Evolutionary conservation across 1,140 invertebrate species (phyloP), one percentile per base, ranked within the genome.

Genomic region (Plodia interpunctella): DNA sequence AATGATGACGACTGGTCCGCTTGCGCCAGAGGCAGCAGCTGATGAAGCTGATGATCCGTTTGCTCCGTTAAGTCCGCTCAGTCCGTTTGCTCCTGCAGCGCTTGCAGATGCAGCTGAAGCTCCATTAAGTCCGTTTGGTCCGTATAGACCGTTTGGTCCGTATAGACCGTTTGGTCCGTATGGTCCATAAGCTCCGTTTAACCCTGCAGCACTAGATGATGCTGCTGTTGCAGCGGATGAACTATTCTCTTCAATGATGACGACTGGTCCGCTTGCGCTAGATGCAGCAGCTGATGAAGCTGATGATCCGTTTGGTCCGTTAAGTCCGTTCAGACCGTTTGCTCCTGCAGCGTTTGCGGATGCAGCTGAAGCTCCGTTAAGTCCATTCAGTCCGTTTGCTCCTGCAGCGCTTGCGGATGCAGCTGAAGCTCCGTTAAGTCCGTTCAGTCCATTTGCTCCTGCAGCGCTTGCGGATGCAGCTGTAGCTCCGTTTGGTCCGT

Each of bases 141-240:
- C 21, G 21, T 25, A 3, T 25, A 25, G 21, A 3, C 21, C 21
- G 21, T 25, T 25, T 25, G 21, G 21, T 25, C 21, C 21, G 51
- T 54, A 49, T n/a, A 5, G 32, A 55, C 56, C 61, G 18, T 32
- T 3, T 62, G 55, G 35, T 57, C 60, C 55, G 13, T 11, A n/a
- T 49, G 19, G 20, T 21, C 60, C 60, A 0, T 38, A 0, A 25
- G 35, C 21, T 60, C 51, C 52, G 0, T 11, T 18, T 15, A 15
- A 0, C 17, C 19, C 51, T 52, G 51, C 51, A 25, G 21, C 21
- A 25, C 21, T 25, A 6, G 21, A 2, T 25, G 21, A 25, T 25
- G 21, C 21, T 3, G 44, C 44, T 49, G 44, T 6, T 49, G 44
- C 44, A 17, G 44, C 44, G n/a, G 44, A 49, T n/a, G 11, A 17